Evolutionary conservation across 2,113 vertebrate genomes (phyloP), one percentile per base, ranked within the genome.

Genomic region (Campylomormyrus tamandua): DNA sequence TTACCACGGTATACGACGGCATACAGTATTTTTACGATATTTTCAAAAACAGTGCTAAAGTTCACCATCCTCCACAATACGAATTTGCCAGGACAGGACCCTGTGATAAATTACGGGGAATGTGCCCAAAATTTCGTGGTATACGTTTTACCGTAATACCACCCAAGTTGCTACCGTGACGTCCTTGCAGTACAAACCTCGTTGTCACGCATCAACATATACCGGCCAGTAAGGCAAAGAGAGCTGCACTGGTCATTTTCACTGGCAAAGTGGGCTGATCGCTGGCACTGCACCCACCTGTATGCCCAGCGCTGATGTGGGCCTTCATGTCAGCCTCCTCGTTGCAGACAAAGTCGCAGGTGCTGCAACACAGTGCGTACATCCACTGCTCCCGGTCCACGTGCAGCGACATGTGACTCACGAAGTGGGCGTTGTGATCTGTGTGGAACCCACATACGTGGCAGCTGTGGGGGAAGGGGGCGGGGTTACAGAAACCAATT

Each of bases 331-430:
- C 98, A 4, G 94, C 95, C 93, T 99, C 98, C 92, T 99, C 98
- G 96, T 98, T 98, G 93, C 98, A 98, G 94, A 98, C 97, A 90
- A 97, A 99, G 93, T 99, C 97, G 0, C 98, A 99, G 56, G 95
- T 93, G 42, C 96, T 98, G 95, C 98, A 99, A 96, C 98, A 99
- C 91, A 99, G 98, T 0, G 98, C 98, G 95, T 99, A 99, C 98
- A 99, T 99, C 98, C 98, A 99, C 95, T 99, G 98, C 95, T 99
- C 98, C 95, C 98, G 98, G 95, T 99, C 98, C 96, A 99, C 98
- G 50, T 99, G 98, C 92, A 99, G 97, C 2, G 98, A 99, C 98
- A 99, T 99, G 96, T 99, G 98, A 96, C 98, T 99, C 95, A 99
- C 98, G 93, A 99, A 99, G 96, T 99, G 98, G 94, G 98, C 97